Evolutionary conservation across 2,797 vertebrate genomes (phyloP), one percentile per base, ranked within the genome.

Genomic region (Alectoris magna): DNA sequence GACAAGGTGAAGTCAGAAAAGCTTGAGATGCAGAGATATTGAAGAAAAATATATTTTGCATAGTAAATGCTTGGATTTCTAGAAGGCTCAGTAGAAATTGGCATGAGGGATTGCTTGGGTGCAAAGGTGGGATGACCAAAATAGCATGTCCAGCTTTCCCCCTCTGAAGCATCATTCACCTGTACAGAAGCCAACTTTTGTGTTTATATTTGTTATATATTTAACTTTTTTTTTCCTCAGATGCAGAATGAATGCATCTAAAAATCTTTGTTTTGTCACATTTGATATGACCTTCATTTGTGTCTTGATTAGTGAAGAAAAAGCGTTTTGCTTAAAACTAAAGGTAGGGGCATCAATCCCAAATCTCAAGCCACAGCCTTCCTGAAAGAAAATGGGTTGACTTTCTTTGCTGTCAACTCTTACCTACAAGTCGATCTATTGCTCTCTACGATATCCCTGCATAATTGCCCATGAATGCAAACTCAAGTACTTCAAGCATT

Each of bases 401-500:
- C 18, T 79, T 78, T 85, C 3, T 44, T 68, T 87, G 67, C 58
- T 68, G 13, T 3, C 7, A 84, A 22, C 55, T 93, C 72, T 43
- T 66, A 92, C 67, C 58, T 88, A 60, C 27, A 87, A 93, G 91
- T 88, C 88, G 93, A 6, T 94, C 76, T 92, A 44, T 87, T 94
- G 79, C 79, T 90, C 44, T 93, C 43, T 82, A 7, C 76, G 72
- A 94, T 62, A 91, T 88, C 91, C 78, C 39, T 90, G 41, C 90
- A 12, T 96, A 96, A 97, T 96, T 98, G 91, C 76, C 34, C 14
- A 24, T 93, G 90, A 96, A 95, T 60, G 87, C 87, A 79, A 87
- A 90, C 74, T 94, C n/a, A 88, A 95, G 91, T 91, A 80, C 78
- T 93, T 96, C 58, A 91, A 96, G 87, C 93, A 94, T 97, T 97